Percentiles rank a stretch among this genome's conserved stretches.
These are phyloP conservation scores for Lethocerus indicus DNA, from an alignment of 1,140 invertebrate genomes.

Conservation along the genomic window DNA sequence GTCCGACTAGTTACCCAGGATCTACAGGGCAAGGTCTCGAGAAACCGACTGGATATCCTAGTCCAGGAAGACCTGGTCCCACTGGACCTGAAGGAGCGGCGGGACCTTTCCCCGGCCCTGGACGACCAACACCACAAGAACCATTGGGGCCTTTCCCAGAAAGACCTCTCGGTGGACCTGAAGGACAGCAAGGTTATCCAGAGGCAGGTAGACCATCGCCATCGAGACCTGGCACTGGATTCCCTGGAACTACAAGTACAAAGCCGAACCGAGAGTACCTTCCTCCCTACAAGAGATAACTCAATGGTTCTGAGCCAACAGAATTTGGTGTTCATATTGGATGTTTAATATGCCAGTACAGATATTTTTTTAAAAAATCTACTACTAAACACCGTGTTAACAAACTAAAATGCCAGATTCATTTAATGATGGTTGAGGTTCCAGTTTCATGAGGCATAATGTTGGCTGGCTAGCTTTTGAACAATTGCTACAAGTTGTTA, in stretches of 20 bases:
- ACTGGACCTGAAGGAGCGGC: neutral
- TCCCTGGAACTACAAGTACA: neutral
- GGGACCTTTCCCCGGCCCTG: neutral
- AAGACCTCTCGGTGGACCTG: too few relatives aligned
- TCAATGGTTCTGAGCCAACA: neutral
- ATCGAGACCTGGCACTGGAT: neutral
- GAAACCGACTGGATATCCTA: neutral
- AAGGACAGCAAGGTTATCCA: too few relatives aligned
- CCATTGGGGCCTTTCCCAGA: neutral
- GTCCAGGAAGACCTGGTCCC: neutral
- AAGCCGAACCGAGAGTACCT: slow-evolving; percentile 5
- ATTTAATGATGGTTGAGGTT: neutral
- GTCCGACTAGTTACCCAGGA: slow-evolving; percentile 1
- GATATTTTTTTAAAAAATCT: neutral
- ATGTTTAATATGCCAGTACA: too few relatives aligned
- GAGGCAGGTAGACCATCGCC: neutral
- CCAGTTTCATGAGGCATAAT: neutral
- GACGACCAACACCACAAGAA: neutral
- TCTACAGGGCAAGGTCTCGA: neutral
- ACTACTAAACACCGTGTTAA: neutral
- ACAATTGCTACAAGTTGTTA: neutral
- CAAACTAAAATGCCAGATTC: neutral
- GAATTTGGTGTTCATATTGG: neutral
- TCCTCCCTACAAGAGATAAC: slow-evolving; percentile 6
- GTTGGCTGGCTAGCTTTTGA: neutral